Conservation (phyloP, 2,888 invertebrate genomes). For the Sminthurinus aureus region DNA sequence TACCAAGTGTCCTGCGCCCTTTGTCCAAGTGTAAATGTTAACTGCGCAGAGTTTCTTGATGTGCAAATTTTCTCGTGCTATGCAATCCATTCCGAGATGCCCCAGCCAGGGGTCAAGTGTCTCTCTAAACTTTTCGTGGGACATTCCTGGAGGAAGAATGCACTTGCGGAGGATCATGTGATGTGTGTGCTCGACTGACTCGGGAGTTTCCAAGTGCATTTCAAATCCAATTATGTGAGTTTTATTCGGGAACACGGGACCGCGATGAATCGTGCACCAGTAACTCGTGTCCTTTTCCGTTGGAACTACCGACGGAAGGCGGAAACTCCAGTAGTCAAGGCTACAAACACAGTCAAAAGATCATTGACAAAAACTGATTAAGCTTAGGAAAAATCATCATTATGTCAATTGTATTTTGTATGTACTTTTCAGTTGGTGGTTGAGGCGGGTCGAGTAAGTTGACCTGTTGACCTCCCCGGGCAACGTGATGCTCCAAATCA, state of each 20-base stretch:
- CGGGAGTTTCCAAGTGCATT: background rate
- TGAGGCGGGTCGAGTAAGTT: constrained; percentile 24
- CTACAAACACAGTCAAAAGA: too few relatives aligned
- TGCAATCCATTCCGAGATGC: background rate
- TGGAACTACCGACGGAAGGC: too few relatives aligned
- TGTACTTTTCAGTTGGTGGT: too few relatives aligned
- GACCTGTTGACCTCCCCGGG: background rate
- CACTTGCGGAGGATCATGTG: constrained; percentile 4
- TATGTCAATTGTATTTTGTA: too few relatives aligned
- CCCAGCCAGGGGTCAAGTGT: background rate
- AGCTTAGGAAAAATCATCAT: too few relatives aligned
- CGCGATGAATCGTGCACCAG: constrained; percentile 34
- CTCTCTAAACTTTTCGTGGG: background rate
- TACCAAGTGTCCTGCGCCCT: too few relatives aligned
- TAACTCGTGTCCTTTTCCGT: too few relatives aligned
- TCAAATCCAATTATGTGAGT: constrained; percentile 31
- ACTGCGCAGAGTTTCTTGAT: too few relatives aligned
- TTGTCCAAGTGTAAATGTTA: constrained; percentile 24
- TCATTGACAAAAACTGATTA: too few relatives aligned
- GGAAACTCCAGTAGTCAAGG: too few relatives aligned
- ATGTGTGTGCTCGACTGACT: background rate
- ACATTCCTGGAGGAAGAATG: background rate
- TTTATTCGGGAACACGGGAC: background rate
- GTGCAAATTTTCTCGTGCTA: too few relatives aligned
- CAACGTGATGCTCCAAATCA: background rate